These are phyloP conservation scores for Orgyia antiqua DNA, from an alignment of 2,888 invertebrate species.

Conservation along the genomic window DNA sequence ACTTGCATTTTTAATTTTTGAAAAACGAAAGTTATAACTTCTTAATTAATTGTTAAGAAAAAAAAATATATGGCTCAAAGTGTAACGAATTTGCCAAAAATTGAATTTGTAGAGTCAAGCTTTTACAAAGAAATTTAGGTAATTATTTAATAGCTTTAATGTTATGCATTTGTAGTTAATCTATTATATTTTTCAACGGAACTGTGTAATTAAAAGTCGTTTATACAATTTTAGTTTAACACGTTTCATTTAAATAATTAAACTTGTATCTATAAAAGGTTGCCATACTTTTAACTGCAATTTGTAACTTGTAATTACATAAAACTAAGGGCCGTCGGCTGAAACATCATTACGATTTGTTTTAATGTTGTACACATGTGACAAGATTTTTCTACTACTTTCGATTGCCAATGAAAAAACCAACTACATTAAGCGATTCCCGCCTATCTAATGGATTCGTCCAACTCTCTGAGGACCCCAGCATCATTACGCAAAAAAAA, in stretches of 20 bases:
- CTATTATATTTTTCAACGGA: no score
- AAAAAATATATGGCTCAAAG: no score
- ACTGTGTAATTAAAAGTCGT: constrained; percentile 8
- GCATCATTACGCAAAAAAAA: constrained; percentile 69
- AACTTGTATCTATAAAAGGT: neutral
- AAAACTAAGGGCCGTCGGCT: constrained; percentile 19
- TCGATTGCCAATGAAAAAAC: no score
- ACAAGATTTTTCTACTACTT: constrained; percentile 50
- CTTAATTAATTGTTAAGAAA: no score
- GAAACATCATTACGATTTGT: constrained; percentile 51
- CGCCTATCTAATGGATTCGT: constrained; percentile 76
- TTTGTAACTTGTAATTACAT: constrained; percentile 1
- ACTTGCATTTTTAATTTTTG: no score
- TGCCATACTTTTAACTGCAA: neutral
- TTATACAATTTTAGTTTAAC: constrained; percentile 4
- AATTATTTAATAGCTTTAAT: no score
- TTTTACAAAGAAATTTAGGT: no score
- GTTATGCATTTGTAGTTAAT: no score
- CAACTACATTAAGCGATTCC: constrained; percentile 65
- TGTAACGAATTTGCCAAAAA: no score
- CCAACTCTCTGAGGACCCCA: constrained; percentile 73
- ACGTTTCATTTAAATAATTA: neutral
- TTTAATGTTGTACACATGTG: constrained; percentile 61
- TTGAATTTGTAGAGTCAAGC: no score
- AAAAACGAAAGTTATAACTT: no score